Conservation (phyloP, 2,888 invertebrate genomes). For the Synanthedon andrenaeformis region DNA sequence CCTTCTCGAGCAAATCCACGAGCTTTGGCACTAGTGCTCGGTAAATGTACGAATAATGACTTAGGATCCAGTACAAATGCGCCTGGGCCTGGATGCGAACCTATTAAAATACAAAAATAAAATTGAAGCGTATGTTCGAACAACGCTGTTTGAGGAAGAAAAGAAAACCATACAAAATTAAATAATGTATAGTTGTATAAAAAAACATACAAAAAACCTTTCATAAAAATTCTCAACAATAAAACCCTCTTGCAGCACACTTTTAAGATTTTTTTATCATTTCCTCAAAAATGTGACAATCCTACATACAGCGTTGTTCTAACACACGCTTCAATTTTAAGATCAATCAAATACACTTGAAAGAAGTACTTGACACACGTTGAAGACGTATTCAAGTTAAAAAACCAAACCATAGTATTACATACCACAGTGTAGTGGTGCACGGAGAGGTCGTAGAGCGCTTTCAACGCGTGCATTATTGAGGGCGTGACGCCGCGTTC, state of each 20-base stretch:
- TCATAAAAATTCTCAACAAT: too few relatives aligned
- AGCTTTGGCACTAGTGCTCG: slow-evolving; percentile 73
- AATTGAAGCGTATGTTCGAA: background rate
- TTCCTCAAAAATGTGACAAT: too few relatives aligned
- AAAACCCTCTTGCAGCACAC: too few relatives aligned
- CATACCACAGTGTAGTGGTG: slow-evolving; percentile 52
- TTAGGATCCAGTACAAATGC: slow-evolving; percentile 73
- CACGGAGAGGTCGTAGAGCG: slow-evolving; percentile 43
- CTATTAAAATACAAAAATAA: slow-evolving; percentile 16
- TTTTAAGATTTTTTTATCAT: too few relatives aligned
- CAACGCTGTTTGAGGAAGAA: background rate
- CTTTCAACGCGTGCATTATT: slow-evolving; percentile 33
- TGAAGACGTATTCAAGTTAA: too few relatives aligned
- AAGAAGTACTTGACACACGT: too few relatives aligned
- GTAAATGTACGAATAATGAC: slow-evolving; percentile 78
- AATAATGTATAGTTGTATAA: too few relatives aligned
- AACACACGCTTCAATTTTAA: too few relatives aligned
- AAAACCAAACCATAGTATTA: slow-evolving; percentile 1
- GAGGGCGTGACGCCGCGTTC: slow-evolving; percentile 51
- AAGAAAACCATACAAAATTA: background rate
- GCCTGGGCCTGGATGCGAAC: slow-evolving; percentile 76
- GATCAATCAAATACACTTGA: too few relatives aligned
- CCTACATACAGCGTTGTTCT: too few relatives aligned
- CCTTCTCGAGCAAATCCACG: slow-evolving; percentile 66
- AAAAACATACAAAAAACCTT: too few relatives aligned